Percentiles rank a stretch among this genome's conserved stretches.
Conservation (phyloP, 2,113 vertebrate genomes). For the Thunnus maccoyii region DNA sequence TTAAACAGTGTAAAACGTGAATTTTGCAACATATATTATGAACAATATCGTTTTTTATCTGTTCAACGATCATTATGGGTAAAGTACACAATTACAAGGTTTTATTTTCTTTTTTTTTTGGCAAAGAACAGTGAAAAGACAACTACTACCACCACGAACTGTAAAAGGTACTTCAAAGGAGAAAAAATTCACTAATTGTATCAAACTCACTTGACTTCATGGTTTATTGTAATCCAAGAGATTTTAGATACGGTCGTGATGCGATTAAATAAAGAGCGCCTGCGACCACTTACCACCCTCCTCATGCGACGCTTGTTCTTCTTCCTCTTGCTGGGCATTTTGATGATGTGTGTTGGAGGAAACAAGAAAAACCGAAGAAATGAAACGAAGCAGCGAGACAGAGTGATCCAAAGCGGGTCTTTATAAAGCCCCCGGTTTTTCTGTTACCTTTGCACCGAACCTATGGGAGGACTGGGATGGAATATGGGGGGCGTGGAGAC, state of each 20-base stretch:
- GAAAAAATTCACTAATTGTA: no score
- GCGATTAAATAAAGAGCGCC: constrained; percentile 4
- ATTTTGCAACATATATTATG: no score
- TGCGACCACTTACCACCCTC: constrained; percentile 74
- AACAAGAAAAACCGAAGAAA: constrained; percentile 17
- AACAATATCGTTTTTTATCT: background rate
- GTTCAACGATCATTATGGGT: background rate
- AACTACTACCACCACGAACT: background rate
- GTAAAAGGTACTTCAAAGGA: background rate
- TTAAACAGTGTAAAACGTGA: background rate
- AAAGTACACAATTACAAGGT: background rate
- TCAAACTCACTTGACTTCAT: no score
- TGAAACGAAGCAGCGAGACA: constrained; percentile 17
- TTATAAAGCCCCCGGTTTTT: constrained; percentile 70
- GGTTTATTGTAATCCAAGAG: background rate
- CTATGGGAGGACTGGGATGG: constrained; percentile 65
- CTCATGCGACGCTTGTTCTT: constrained; percentile 83
- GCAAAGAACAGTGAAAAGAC: no score
- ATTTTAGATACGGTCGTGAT: background rate
- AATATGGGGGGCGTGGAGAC: constrained; percentile 59
- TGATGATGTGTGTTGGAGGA: constrained; percentile 24
- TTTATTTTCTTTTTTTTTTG: background rate
- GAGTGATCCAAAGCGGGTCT: constrained; percentile 37
- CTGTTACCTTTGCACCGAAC: constrained; percentile 61
- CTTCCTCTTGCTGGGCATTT: constrained; percentile 85